A percentile compares a stretch with the other conserved stretches of the same genome.
Evolutionary conservation across 2,113 vertebrate species (phyloP).

Genomic region (Gymnarchus niloticus): DNA sequence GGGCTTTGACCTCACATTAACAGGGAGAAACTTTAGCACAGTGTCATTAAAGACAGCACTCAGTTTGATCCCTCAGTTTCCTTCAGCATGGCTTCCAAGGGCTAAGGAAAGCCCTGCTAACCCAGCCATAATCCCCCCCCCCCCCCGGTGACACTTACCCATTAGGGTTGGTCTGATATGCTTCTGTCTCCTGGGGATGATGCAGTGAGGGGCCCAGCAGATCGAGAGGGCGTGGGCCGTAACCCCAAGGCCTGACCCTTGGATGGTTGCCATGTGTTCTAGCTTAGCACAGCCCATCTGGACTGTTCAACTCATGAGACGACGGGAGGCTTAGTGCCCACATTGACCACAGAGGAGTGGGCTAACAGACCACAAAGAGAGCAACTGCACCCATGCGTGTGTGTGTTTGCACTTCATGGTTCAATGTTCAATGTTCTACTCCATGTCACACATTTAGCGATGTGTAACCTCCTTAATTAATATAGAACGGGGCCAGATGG

Average conservation of each 20-base stretch:
- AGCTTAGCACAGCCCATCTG: conserved; percentile 3
- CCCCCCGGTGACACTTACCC: background rate
- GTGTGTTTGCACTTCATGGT: background rate
- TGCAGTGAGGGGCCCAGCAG: background rate
- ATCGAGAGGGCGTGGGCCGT: background rate
- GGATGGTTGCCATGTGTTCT: conserved; percentile 8
- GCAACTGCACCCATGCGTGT: background rate
- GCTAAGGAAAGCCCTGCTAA: background rate
- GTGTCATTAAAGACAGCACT: conserved; percentile 11
- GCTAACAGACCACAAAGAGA: background rate
- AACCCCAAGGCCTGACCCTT: conserved; percentile 10
- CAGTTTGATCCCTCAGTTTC: background rate
- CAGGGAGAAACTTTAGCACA: background rate
- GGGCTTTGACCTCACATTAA: background rate
- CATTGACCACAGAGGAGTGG: background rate
- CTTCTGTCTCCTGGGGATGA: background rate
- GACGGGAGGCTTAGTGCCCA: background rate
- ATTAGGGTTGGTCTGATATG: conserved; percentile 2
- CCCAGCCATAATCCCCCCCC: background rate
- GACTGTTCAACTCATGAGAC: background rate
- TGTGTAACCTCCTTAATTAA: conserved; percentile 9
- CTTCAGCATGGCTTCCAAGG: background rate
- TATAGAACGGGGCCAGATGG: background rate
- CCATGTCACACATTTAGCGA: background rate
- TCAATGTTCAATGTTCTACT: background rate